phyloP scores from a whole-genome alignment of 2,113 vertebrate species.

The Petroica traversi region DNA sequence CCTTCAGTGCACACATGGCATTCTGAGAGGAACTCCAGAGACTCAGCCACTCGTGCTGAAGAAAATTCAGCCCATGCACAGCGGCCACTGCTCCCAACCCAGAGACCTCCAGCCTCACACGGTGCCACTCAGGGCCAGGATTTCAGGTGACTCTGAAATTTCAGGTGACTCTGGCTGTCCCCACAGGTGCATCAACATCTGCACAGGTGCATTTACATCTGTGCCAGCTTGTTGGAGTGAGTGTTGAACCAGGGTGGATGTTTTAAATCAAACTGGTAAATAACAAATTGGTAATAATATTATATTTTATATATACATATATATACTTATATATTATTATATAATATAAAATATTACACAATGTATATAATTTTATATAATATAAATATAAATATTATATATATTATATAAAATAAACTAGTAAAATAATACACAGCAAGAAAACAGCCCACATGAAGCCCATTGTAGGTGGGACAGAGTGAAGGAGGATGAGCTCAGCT shows the following conservation, averaged over 20 bases:
- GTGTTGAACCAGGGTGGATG: neutral
- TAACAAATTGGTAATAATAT: too few relatives aligned
- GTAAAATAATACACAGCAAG: neutral
- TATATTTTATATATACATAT: too few relatives aligned
- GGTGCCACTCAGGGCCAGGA: rapidly evolving
- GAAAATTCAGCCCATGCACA: neutral
- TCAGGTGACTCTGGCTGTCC: neutral
- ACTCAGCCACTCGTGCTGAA: neutral
- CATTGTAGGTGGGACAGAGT: neutral
- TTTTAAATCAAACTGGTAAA: neutral
- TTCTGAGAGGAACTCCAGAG: neutral
- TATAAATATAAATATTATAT: too few relatives aligned
- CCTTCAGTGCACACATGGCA: neutral
- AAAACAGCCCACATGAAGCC: neutral
- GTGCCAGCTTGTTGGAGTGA: neutral
- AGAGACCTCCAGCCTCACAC: neutral
- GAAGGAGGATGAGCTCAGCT: neutral
- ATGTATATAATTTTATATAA: too few relatives aligned
- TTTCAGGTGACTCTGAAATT: too few relatives aligned
- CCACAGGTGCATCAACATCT: neutral
- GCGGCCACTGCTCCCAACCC: neutral
- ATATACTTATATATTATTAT: too few relatives aligned
- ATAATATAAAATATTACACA: too few relatives aligned
- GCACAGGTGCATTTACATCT: neutral
- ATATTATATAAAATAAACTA: too few relatives aligned